These are phyloP conservation scores for Melieria crassipennis DNA, from an alignment of 2,888 invertebrate species.

Conservation along the genomic window DNA sequence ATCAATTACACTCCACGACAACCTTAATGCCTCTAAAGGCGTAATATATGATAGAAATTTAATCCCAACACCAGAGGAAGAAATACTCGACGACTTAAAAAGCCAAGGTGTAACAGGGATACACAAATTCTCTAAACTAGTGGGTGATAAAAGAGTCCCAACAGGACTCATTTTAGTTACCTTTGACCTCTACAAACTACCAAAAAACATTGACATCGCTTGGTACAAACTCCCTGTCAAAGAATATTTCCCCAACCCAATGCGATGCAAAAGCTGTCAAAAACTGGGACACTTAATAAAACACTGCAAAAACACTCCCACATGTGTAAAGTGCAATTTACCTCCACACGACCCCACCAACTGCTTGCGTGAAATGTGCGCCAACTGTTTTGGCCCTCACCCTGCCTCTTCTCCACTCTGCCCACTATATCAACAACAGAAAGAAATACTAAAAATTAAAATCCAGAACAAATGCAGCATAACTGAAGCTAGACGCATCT, in stretches of 20 bases:
- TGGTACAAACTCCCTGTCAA: background rate
- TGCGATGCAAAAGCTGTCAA: background rate
- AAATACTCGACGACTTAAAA: background rate
- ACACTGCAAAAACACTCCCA: too few relatives aligned
- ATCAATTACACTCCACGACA: background rate
- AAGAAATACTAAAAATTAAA: background rate
- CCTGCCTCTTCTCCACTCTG: background rate
- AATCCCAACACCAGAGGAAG: too few relatives aligned
- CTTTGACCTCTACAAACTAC: background rate
- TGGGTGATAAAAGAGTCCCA: background rate
- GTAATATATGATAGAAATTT: background rate
- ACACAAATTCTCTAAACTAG: slow-evolving; percentile 1
- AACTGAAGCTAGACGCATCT: too few relatives aligned
- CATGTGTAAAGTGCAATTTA: background rate
- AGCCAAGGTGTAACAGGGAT: background rate
- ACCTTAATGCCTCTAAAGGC: background rate
- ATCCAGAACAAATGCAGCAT: background rate
- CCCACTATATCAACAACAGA: background rate
- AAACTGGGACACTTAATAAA: background rate
- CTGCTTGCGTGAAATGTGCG: background rate
- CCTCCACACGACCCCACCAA: background rate
- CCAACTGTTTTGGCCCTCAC: background rate
- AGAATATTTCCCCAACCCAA: slow-evolving; percentile 1
- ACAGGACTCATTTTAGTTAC: background rate
- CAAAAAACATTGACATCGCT: background rate